A percentile compares a stretch with the other conserved stretches of the same genome.
Conservation (phyloP, 2,113 vertebrate species). For the Hippopotamus amphibius region DNA sequence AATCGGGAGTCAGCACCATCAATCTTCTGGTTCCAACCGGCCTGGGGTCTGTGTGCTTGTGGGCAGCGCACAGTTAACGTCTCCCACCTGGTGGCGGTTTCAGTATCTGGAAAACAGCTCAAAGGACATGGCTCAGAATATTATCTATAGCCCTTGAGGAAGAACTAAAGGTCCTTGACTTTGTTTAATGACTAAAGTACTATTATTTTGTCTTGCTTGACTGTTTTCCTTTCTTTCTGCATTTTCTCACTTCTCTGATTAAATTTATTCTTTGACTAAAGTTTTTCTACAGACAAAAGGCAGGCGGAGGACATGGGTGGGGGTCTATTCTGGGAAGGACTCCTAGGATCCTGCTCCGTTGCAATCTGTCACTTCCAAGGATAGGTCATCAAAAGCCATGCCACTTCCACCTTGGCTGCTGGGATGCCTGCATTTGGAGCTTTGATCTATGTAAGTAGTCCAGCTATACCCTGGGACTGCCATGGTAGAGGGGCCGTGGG, state of each 20-base stretch:
- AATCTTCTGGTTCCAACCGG: background rate
- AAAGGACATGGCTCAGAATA: accelerated
- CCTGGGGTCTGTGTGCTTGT: background rate
- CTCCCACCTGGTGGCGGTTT: background rate
- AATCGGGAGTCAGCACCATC: background rate
- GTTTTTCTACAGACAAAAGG: background rate
- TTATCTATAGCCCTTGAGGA: background rate
- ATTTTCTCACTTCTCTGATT: background rate
- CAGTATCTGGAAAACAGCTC: background rate
- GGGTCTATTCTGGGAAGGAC: background rate
- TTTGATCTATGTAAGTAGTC: background rate
- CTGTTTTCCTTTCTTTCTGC: background rate
- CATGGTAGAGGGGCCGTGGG: accelerated
- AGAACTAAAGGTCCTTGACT: background rate
- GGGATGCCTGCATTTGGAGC: background rate
- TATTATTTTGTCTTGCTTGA: background rate
- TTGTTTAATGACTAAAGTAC: background rate
- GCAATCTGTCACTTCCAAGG: background rate
- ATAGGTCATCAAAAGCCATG: background rate
- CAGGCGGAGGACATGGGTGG: background rate
- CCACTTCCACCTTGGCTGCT: background rate
- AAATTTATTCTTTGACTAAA: background rate
- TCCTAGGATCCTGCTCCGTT: background rate
- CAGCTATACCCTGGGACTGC: background rate
- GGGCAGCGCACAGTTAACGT: background rate